Evolutionary conservation across 2,888 invertebrate genomes (phyloP), one percentile per base, ranked within the genome.

Genomic region (Julus scanicus): DNA sequence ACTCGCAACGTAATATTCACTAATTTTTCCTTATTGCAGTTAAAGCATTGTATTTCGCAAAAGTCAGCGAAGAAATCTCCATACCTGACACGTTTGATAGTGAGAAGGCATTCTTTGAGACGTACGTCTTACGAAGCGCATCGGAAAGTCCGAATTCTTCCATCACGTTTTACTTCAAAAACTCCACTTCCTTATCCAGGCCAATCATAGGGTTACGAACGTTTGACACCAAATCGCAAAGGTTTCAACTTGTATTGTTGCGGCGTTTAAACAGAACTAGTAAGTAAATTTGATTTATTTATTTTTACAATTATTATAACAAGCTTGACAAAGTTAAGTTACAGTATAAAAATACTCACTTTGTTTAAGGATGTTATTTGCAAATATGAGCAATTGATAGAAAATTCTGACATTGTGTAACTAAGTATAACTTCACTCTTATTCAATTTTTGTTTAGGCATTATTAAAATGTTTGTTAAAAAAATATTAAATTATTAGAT

Each of bases 1-100:
- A n/a, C n/a, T n/a, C n/a, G n/a, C n/a, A n/a, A n/a, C n/a, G 44
- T 8, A 5, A 44, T 8, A 44, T 53, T 53, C 80, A 3, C 11
- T 29, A 57, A 57, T 57, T 57, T 83, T 80, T 9, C n/a, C 83
- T 83, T 83, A 3, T 11, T 87, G 1, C 44, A 87, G 87, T 44
- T 11, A 40, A 40, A 40, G 80, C 87, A 13, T n/a, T 71, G n/a
- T 87, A 80, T 83, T 87, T 87, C n/a, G 83, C 80, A 1, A 87
- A 20, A 40, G 4, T 40, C n/a, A 37, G 71, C 20, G 87, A 87
- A 39, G 83, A 71, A 39, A n/a, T 87, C 37, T 63, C 49, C 44
- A 15, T 87, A 39, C 87, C 87, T 44, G n/a, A 71, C 39, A 40
- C 11, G 71, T 87, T 80, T 87, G 44, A 80, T 1, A 8, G 1